Base-by-base conservation (phyloP, 1,140 invertebrate species). In the Drosophila pseudoobscura region DNA sequence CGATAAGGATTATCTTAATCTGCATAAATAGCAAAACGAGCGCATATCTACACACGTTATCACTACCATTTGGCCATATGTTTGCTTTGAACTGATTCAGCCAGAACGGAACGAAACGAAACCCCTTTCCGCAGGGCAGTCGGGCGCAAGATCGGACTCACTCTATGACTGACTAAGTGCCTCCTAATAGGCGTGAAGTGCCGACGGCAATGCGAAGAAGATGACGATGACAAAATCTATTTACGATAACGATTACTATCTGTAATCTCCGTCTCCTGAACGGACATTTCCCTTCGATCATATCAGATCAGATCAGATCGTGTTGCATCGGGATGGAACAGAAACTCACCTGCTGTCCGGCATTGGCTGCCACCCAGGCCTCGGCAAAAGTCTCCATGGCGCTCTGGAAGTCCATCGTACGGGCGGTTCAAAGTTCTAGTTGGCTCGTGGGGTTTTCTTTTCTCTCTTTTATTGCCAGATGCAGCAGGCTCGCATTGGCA, bases 381-480 rank as follows among this genome's bases (percentile, higher is more conserved):
- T 98, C 97, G 54, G 97, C 97, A 92, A 98, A 98, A 73, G 97
- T 98, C 93, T 98, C 97, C 97, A 98, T 98, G 75, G 97, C 97
- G 94, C 97, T 97, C 93, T 98, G 97, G 94, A 98, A 97, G 95
- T 98, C 97, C 97, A 98, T 98, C 47, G 66, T 80, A 57, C 26
- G 60, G 43, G 46, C 26, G 41, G 24, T 43, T 43, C 64, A 69
- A 70, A 26, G 63, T 57, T 56, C 44, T 47, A 47, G 64, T 63
- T 63, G 51, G 53, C 46, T 39, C 41, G 9, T 17, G 29, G 13
- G 39, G 45, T 50, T 52, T 62, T 29, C 55, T 46, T 49, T 61
- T 46, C 52, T 56, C 66, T 49, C 60, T 70, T 50, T 64, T 44
- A 58, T 64, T 41, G 53, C 45, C 44, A 60, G 49, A 71, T 73